Evolutionary conservation across 2,113 vertebrate species (phyloP).

Genomic region (Saimiri boliviensis): DNA sequence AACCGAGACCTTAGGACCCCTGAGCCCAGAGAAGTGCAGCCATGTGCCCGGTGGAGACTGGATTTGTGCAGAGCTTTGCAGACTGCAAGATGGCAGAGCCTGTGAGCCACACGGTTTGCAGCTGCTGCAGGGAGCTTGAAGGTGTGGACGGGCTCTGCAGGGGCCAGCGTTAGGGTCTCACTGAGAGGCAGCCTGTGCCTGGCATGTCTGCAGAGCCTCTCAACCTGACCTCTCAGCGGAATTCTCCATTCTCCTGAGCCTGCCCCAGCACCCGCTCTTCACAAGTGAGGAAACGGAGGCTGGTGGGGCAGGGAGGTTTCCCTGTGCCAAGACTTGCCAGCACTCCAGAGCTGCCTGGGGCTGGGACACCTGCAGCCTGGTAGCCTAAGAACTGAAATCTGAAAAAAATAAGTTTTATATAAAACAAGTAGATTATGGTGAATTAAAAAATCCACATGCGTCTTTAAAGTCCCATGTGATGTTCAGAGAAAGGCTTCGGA

Average conservation of each 20-base stretch:
- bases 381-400: background rate
- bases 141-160: background rate
- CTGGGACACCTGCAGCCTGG: background rate
- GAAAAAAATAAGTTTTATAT: background rate
- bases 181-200: background rate
- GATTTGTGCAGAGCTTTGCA: background rate
- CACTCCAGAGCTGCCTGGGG: fast-evolving
- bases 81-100: fast-evolving
- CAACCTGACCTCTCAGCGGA: background rate
- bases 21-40: background rate
- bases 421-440: background rate
- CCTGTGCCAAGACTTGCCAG: background rate
- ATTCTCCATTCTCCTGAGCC: background rate
- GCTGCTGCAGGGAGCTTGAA: background rate
- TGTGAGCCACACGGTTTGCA: background rate
- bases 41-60: background rate
- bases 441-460: background rate
- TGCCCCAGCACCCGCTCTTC: background rate
- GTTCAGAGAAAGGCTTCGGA: background rate
- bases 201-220: no score
- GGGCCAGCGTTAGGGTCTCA: background rate
- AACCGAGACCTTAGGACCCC: background rate
- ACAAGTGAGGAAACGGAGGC: background rate
- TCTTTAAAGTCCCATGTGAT: background rate
- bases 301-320: no score